phyloP scores from a whole-genome alignment of 2,888 invertebrate genomes.

The Rotaria socialis region DNA sequence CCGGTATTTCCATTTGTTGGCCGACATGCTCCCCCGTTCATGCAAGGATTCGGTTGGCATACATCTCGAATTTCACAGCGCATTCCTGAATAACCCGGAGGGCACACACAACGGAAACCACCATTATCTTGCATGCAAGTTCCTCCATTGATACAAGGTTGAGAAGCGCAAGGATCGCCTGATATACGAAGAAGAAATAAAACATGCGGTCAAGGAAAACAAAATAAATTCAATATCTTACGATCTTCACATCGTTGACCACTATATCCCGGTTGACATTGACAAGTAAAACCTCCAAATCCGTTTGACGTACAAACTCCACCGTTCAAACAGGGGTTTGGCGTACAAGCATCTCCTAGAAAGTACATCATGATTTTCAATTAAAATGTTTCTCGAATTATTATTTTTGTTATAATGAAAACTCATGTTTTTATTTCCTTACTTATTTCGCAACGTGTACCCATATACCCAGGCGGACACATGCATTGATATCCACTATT shows the following conservation, averaged over 20 bases:
- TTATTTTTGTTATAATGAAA: too few species aligned
- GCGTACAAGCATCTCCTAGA: too few species aligned
- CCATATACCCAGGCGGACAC: neutral
- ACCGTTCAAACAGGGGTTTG: slow-evolving; percentile 38
- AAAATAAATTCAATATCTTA: neutral
- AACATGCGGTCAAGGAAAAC: neutral
- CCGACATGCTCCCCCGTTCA: too few species aligned
- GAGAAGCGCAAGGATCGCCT: slow-evolving; percentile 41
- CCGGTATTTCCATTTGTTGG: neutral
- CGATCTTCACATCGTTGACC: slow-evolving; percentile 37
- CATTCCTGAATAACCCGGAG: slow-evolving; percentile 46
- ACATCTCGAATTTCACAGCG: slow-evolving; percentile 47
- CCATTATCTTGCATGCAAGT: neutral
- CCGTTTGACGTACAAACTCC: slow-evolving; percentile 23
- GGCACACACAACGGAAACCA: slow-evolving; percentile 46
- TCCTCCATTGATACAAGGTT: slow-evolving; percentile 45
- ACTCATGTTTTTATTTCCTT: neutral
- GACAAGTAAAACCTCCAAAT: too few species aligned
- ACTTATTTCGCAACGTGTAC: slow-evolving; percentile 47
- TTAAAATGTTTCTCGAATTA: too few species aligned
- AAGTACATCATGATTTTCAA: too few species aligned
- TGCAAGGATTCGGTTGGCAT: slow-evolving; percentile 39
- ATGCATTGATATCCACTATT: too few species aligned
- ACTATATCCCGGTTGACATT: neutral
- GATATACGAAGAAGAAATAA: neutral